Percentiles rank a stretch among this genome's conserved stretches.
Evolutionary conservation across 2,888 invertebrate species (phyloP).

Genomic region (Gastracanthus pulcherrimus): DNA sequence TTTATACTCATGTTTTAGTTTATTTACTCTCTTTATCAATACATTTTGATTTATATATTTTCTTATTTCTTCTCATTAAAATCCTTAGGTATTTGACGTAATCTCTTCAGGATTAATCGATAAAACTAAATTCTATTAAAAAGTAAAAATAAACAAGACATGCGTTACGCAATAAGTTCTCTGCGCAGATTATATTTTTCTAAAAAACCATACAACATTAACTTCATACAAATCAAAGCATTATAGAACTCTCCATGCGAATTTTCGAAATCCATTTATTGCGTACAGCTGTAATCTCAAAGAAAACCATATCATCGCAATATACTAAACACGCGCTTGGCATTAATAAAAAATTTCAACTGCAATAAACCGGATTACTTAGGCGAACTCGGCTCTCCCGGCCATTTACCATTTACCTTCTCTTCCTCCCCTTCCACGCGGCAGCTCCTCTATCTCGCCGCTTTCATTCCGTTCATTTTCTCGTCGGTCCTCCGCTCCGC

Average conservation of each 20-base stretch:
- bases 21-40: no score
- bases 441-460: conserved; percentile 45
- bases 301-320: conserved; percentile 16
- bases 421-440: conserved; percentile 37
- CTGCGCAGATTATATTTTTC: no score
- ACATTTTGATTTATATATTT: no score
- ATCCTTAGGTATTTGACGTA: no score
- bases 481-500: no score
- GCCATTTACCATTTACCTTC: conserved; percentile 30
- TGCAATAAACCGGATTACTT: conserved; percentile 48
- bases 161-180: no score
- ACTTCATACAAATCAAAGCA: background rate
- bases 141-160: no score
- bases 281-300: background rate
- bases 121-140: no score
- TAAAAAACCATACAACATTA: background rate
- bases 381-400: conserved; percentile 22
- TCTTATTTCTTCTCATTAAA: no score
- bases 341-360: conserved; percentile 37
- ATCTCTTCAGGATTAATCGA: no score
- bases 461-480: conserved; percentile 57
- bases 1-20: no score
- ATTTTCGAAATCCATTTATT: background rate
- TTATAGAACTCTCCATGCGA: background rate
- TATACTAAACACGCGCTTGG: background rate